Evolutionary conservation across 1,140 invertebrate genomes (phyloP), one percentile per base, ranked within the genome.

Genomic region (Goniozus legneri): DNA sequence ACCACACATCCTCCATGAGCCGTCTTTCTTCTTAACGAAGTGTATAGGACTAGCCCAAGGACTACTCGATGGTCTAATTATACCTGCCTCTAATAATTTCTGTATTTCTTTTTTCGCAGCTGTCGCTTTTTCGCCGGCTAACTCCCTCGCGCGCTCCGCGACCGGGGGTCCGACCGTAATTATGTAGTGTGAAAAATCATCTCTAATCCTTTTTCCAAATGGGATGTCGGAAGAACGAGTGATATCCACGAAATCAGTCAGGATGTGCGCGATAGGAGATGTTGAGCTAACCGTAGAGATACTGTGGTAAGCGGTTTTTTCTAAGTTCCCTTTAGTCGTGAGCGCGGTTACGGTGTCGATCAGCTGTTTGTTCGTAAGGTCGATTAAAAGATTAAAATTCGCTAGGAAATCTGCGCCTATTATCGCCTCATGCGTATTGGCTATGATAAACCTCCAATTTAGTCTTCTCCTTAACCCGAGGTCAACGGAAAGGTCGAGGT

Each of bases 11-110:
- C 53, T 27, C 39, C 37, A 52, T 33, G 12, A 10, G 3, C 32
- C 44, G 15, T 45, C 39, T 33, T 52, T 52, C 32, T 50, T 50
- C 6, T 8, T n/a, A 3, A 50, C 50, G 3, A 53, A 13, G 15
- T 53, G 46, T 12, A 53, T n/a, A n/a, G n/a, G n/a, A n/a, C n/a
- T n/a, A n/a, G n/a, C n/a, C n/a, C n/a, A n/a, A n/a, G n/a, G n/a
- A n/a, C 37, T 42, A n/a, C 30, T 36, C 1, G 45, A 47, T 0
- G 24, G 35, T 18, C 35, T 15, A 27, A 12, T 24, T 30, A 34
- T 41, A 13, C 31, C 46, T 1, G 8, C 2, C 19, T 39, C 18
- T 4, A 47, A 2, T 27, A 14, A 24, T 1, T 12, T 7, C 12
- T 38, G 4, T 15, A 47, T 30, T 36, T 47, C 1, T 19, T 15